A percentile compares a stretch with the other conserved stretches of the same genome.
Conservation (phyloP, 2,888 invertebrate species). For the Acanthosepion lycidas region DNA sequence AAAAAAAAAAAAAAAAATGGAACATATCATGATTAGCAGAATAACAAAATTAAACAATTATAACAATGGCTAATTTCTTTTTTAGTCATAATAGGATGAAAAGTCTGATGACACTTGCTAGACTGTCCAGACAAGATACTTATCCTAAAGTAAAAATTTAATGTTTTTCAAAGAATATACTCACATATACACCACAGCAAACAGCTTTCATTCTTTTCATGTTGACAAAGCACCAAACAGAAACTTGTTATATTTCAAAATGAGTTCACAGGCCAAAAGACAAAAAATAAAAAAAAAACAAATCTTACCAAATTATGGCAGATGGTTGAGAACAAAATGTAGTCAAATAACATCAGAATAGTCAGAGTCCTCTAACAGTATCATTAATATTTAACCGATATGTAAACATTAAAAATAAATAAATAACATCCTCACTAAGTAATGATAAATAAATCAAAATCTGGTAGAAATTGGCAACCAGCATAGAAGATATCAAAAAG, state of each 20-base stretch:
- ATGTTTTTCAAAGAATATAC: background rate
- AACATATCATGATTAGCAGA: too few species aligned
- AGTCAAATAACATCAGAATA: background rate
- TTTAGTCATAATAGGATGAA: too few species aligned
- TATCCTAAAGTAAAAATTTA: background rate
- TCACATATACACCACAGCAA: background rate
- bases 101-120: too few species aligned
- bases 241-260: background rate
- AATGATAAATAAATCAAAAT: background rate
- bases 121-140: background rate
- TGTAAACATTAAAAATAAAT: background rate
- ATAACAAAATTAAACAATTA: too few species aligned
- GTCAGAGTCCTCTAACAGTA: background rate
- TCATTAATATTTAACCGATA: background rate
- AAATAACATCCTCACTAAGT: background rate
- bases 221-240: background rate
- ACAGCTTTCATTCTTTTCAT: background rate
- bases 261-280: background rate
- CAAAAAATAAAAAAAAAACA: too few species aligned
- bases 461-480: background rate
- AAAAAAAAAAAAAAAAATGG: too few species aligned
- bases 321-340: background rate
- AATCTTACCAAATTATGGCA: background rate
- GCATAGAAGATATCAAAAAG: too few species aligned
- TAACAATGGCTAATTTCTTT: too few species aligned